These are phyloP conservation scores for Acestrorhynchus altus DNA, from an alignment of 2,797 vertebrate species.

Conservation along the genomic window DNA sequence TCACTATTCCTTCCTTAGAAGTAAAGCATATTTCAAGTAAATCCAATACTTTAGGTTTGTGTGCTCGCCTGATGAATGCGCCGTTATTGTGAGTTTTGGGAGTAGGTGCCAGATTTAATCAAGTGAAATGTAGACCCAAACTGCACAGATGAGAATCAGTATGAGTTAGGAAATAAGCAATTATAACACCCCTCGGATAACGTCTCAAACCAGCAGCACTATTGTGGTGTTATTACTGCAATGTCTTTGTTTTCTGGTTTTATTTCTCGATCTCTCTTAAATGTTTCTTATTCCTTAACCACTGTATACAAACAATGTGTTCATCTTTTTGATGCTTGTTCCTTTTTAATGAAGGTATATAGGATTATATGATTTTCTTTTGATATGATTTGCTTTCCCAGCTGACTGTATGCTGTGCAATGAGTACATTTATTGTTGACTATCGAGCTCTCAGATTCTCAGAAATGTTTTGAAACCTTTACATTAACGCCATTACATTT, in stretches of 20 bases:
- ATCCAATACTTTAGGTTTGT: constrained; percentile 1
- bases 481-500: too few relatives aligned
- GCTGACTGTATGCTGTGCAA: not conserved
- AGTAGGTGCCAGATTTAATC: not conserved
- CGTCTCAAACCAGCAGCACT: not conserved
- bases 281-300: not conserved
- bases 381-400: too few relatives aligned
- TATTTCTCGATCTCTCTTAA: not conserved
- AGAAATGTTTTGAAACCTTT: too few relatives aligned
- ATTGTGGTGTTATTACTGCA: not conserved
- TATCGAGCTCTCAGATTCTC: too few relatives aligned
- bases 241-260: not conserved
- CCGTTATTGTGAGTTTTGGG: constrained; percentile 13
- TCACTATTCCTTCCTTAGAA: not conserved
- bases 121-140: constrained; percentile 13
- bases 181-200: constrained; percentile 6
- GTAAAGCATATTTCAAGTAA: not conserved
- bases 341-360: not conserved
- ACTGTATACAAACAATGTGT: not conserved
- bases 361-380: not conserved
- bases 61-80: not conserved
- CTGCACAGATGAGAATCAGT: constrained; percentile 36
- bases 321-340: not conserved
- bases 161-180: constrained; percentile 25
- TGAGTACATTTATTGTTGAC: not conserved